Conservation (phyloP, 2,113 vertebrate genomes). For the Lasiurus cinereus region DNA sequence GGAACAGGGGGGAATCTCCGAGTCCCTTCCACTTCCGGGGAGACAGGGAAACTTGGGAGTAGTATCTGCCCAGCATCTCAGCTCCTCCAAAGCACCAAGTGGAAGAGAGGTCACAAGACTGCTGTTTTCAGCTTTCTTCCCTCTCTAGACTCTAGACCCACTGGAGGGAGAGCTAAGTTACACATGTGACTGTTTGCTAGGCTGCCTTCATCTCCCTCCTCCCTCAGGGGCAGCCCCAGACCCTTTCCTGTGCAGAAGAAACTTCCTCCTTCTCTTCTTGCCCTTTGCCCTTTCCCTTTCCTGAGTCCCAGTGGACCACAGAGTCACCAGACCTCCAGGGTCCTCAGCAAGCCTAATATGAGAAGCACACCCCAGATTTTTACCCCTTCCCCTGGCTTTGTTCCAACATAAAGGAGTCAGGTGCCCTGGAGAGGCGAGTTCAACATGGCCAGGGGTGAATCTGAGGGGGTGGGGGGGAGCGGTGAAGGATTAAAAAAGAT, state of each 20-base stretch:
- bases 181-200: background rate
- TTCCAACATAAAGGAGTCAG: background rate
- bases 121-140: background rate
- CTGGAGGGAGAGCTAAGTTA: background rate
- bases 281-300: background rate
- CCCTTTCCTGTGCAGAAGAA: background rate
- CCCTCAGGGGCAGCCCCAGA: background rate
- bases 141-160: background rate
- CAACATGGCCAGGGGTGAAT: too few species aligned
- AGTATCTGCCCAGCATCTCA: background rate
- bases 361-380: slow-evolving; percentile 6
- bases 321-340: background rate
- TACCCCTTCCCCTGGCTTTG: background rate
- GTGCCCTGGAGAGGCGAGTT: background rate
- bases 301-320: background rate
- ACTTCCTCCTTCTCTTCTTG: background rate
- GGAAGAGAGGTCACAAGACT: background rate
- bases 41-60: background rate
- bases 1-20: background rate
- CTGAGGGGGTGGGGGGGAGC: too few species aligned
- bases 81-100: background rate
- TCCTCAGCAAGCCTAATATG: background rate
- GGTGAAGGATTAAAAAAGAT: too few species aligned
- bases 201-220: background rate
- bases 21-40: background rate